Conservation (phyloP, 2,797 vertebrate species). For the Mus minutoides region DNA sequence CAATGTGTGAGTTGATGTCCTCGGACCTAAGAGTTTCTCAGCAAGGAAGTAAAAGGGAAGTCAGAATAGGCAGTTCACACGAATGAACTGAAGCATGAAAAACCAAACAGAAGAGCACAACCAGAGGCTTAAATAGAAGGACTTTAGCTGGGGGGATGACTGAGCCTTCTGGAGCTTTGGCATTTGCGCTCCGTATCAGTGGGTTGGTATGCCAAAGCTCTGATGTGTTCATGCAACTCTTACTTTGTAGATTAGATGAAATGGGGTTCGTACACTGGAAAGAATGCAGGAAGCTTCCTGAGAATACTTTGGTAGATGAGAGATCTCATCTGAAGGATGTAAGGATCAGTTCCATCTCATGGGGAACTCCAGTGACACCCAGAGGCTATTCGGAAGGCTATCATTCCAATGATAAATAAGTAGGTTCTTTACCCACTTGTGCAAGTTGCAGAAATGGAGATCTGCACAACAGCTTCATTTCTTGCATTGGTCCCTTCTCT, state of each 20-base stretch:
- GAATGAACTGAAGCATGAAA: neutral
- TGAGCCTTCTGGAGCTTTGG: neutral
- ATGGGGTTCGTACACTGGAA: constrained; percentile 32
- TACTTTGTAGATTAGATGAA: constrained; percentile 10
- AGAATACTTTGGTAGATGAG: constrained; percentile 52
- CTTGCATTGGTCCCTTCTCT: constrained; percentile 20
- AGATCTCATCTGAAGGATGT: constrained; percentile 46
- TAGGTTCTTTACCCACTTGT: constrained; percentile 42
- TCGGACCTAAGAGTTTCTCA: neutral
- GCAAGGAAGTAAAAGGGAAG: neutral
- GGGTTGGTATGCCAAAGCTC: neutral
- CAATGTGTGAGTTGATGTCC: neutral
- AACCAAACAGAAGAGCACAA: neutral
- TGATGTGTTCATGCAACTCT: neutral
- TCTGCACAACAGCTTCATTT: constrained; percentile 17
- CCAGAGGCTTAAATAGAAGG: neutral
- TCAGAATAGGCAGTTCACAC: neutral
- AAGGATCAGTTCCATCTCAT: constrained; percentile 58
- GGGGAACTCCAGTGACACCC: constrained; percentile 66
- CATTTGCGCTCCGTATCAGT: neutral
- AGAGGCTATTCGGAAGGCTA: constrained; percentile 69
- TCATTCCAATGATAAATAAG: constrained; percentile 74
- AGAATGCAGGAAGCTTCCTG: constrained; percentile 57
- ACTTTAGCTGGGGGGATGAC: constrained; percentile 3
- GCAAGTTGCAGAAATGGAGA: constrained; percentile 46